phyloP scores from a whole-genome alignment of 2,888 invertebrate genomes.

The Amblyteles armatorius region DNA sequence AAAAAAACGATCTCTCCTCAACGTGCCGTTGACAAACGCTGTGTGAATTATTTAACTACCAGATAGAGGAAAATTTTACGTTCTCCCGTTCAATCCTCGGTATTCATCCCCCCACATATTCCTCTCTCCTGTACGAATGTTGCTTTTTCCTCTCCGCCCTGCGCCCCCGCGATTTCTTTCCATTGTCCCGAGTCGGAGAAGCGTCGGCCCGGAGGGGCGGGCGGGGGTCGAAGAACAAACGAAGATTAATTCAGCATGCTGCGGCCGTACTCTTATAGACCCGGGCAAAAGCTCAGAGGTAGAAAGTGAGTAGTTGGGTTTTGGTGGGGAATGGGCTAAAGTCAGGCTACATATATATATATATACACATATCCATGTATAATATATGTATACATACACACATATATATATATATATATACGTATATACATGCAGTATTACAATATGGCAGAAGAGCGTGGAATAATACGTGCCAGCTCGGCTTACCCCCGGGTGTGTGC shows the following conservation, averaged over 20 bases:
- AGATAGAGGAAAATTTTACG: not conserved
- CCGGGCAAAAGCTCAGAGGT: conserved; percentile 25
- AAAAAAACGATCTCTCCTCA: not conserved
- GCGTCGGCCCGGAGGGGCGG: not conserved
- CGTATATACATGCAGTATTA: not conserved
- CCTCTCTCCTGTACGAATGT: not conserved
- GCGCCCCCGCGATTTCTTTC: not conserved
- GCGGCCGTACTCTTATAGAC: conserved; percentile 29
- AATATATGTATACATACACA: not conserved
- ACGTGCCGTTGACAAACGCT: not conserved
- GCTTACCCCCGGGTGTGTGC: conserved; percentile 42
- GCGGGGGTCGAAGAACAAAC: conserved; percentile 40
- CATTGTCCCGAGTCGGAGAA: conserved; percentile 37
- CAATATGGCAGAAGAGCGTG: conserved; percentile 12
- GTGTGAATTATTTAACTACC: not conserved
- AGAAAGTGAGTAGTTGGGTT: conserved; percentile 27
- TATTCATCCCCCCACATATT: not conserved
- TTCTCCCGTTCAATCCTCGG: not conserved
- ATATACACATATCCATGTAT: not conserved
- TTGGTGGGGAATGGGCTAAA: conserved; percentile 15
- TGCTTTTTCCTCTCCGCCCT: not conserved
- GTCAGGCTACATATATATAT: conserved; percentile 22
- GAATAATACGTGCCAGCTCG: conserved; percentile 47
- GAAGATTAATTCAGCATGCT: conserved; percentile 55
- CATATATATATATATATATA: not conserved